Percentiles rank a stretch among this genome's conserved stretches.
Conservation (phyloP, 2,113 vertebrate genomes). For the Mionectes macconnelli region DNA sequence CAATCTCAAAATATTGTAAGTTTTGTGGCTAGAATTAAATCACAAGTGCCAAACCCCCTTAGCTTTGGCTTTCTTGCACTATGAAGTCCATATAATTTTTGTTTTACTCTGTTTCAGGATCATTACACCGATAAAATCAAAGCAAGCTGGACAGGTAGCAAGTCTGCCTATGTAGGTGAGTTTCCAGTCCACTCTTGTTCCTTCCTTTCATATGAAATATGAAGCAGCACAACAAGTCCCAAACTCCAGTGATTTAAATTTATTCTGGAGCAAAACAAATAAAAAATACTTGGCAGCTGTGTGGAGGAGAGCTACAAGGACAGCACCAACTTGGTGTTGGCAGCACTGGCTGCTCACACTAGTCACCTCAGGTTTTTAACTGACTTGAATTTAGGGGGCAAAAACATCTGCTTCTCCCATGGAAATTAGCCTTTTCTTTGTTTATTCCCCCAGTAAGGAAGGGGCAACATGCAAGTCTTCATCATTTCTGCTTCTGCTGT, state of each 20-base stretch:
- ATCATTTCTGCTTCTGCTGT: not conserved
- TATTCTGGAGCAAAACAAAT: not conserved
- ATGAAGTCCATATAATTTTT: not conserved
- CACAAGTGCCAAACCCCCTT: not conserved
- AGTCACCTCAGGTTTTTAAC: not conserved
- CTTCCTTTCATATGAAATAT: not conserved
- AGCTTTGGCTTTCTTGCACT: not conserved
- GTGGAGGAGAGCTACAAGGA: not conserved
- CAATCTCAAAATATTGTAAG: not conserved
- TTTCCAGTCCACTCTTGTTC: not conserved
- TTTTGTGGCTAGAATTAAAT: not conserved
- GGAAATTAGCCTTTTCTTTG: not conserved
- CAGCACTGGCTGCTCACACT: not conserved
- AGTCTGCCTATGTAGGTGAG: conserved; percentile 50
- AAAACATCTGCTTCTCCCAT: not conserved
- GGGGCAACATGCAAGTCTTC: not conserved
- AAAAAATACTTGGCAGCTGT: not conserved
- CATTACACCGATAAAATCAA: not conserved
- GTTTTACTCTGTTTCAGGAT: conserved; percentile 33
- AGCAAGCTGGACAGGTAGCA: not conserved
- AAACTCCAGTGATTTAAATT: not conserved
- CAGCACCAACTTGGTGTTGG: not conserved
- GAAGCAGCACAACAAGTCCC: not conserved
- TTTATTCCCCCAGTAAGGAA: not conserved
- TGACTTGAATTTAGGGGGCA: not conserved